Evolutionary conservation across 2,888 invertebrate species (phyloP), one percentile per base, ranked within the genome.

Genomic region (Drosophila pegasa): DNA sequence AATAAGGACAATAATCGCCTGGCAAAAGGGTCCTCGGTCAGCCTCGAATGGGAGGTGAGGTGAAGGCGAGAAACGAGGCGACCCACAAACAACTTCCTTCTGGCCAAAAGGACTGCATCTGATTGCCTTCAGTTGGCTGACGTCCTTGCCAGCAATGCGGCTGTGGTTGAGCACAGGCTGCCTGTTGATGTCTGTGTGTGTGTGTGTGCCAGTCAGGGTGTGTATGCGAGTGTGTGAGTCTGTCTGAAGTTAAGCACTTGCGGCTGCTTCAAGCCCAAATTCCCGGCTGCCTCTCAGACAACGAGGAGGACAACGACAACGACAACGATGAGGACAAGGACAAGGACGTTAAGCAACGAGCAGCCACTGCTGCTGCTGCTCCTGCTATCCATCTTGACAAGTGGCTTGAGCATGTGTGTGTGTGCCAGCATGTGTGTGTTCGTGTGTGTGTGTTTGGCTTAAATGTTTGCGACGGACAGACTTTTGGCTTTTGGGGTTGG

Each of bases 191-290:
- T 78, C 79, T 84, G 71, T 22, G 54, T 47, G 65, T 75, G 75
- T 78, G 14, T 22, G 43, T 59, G 20, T 67, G 51, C 62, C n/a
- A n/a, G n/a, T n/a, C n/a, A n/a, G n/a, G n/a, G 27, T 69, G 56
- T 59, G 64, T 76, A 67, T 60, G 65, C 70, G 50, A 74, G 67
- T 74, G 76, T 51, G 37, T 29, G 52, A 38, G 12, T 52, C 52
- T 52, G 52, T 78, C 69, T 71, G 77, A 88, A 83, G 88, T 78
- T 86, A 88, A 87, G 78, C 85, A 89, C 88, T 89, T 83, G 83
- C 89, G 90, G 89, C 88, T 83, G 87, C 81, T 88, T 88, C 80
- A 75, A 78, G 81, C 81, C 80, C 76, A 78, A 84, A 81, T 84
- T 84, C 84, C 73, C 71, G 84, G 67, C 73, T 75, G 75, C 65